These are phyloP conservation scores for Agrilus planipennis DNA, from an alignment of 1,140 invertebrate species.

Conservation along the genomic window DNA sequence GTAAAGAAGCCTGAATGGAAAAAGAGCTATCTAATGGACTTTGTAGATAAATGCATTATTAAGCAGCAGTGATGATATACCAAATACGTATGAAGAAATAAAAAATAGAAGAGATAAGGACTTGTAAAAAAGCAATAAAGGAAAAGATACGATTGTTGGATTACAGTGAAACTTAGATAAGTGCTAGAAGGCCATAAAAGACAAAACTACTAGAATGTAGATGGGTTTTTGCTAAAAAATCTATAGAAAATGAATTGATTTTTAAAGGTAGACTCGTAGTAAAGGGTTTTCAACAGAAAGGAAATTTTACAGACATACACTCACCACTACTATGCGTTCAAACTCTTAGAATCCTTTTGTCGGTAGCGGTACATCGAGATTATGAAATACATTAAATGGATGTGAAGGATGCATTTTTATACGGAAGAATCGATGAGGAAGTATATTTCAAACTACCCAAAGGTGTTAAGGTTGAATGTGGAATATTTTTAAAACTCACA, in stretches of 20 bases:
- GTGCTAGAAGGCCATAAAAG: background rate
- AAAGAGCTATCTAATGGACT: too few relatives aligned
- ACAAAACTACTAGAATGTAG: background rate
- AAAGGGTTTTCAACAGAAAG: slow-evolving; percentile 27
- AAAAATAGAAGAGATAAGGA: too few relatives aligned
- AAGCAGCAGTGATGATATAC: too few relatives aligned
- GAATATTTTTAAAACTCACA: background rate
- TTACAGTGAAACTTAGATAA: background rate
- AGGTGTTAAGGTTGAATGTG: slow-evolving; percentile 2
- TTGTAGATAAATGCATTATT: too few relatives aligned
- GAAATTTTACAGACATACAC: slow-evolving; percentile 24
- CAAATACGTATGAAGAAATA: too few relatives aligned
- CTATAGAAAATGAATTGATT: background rate
- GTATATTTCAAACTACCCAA: slow-evolving; percentile 22
- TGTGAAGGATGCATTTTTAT: slow-evolving; percentile 26
- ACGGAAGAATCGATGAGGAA: slow-evolving; percentile 25
- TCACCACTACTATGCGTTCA: slow-evolving; percentile 22
- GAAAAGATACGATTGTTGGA: too few relatives aligned
- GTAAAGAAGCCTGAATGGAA: too few relatives aligned
- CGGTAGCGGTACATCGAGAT: slow-evolving; percentile 14
- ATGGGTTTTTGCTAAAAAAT: slow-evolving; percentile 8
- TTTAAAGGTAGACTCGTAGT: slow-evolving; percentile 33
- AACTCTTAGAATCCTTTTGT: slow-evolving; percentile 24
- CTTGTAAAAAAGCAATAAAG: too few relatives aligned
- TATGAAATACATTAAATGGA: slow-evolving; percentile 26